Conservation (phyloP, 2,797 vertebrate genomes). For the Melanotaenia trifasciata region DNA sequence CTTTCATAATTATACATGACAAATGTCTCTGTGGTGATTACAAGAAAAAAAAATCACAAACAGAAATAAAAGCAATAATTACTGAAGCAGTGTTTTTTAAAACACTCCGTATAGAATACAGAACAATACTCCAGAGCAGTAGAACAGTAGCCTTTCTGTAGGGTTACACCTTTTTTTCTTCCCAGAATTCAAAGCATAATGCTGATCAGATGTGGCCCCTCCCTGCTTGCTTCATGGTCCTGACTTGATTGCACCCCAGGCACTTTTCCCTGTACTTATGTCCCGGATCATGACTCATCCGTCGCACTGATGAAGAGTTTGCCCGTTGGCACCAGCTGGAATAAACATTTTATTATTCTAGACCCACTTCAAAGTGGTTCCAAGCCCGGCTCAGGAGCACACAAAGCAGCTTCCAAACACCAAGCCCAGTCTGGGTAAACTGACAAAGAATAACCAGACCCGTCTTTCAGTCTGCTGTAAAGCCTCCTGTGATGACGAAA, state of each 20-base stretch:
- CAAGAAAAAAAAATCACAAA: background rate
- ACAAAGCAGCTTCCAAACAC: constrained; percentile 46
- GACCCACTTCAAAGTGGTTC: constrained; percentile 67
- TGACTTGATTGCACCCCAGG: constrained; percentile 54
- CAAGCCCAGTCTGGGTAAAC: constrained; percentile 50
- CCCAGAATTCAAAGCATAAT: constrained; percentile 55
- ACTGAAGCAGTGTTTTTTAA: too few species aligned
- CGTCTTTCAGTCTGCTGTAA: background rate
- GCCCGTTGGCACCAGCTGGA: constrained; percentile 54
- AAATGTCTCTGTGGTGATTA: background rate
- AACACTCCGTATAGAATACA: constrained; percentile 11
- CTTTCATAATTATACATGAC: too few species aligned
- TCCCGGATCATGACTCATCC: constrained; percentile 55
- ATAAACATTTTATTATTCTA: constrained; percentile 49
- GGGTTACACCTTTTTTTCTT: constrained; percentile 58
- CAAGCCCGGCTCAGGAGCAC: constrained; percentile 52
- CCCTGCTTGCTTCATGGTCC: constrained; percentile 37
- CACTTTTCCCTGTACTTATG: constrained; percentile 59
- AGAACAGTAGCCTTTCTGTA: constrained; percentile 49
- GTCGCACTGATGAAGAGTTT: constrained; percentile 41
- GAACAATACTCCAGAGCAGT: constrained; percentile 21
- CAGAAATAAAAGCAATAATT: background rate
- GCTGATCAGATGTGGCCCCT: constrained; percentile 68
- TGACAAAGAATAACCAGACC: constrained; percentile 30
- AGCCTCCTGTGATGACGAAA: constrained; percentile 21